Base-by-base conservation (phyloP, 37 sponge, comb jelly and placozoan species). In the Ephydatia muelleri region DNA sequence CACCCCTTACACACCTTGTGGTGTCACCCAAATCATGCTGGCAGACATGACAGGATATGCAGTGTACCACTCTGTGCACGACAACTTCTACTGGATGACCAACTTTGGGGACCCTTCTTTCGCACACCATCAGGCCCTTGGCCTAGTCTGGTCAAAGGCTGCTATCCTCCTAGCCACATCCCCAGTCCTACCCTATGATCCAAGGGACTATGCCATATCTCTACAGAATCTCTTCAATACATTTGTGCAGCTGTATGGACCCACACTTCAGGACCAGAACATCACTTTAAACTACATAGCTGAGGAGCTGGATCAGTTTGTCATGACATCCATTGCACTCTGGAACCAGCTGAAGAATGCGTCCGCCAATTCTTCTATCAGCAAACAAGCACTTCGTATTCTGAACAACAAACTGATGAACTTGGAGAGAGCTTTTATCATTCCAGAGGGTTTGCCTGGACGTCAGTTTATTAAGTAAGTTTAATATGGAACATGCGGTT, bases 381-480 rank as follows among this genome's bases (percentile, higher is more conserved):
- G 43, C 6, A 6, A 43, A 43, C 3, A 43, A 43, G 47, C 43
- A 43, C 43, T 90, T 47, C 47, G 98, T 32, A 88, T 92, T n/a
- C 48, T 97, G 65, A 97, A 93, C 72, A 84, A 88, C 64, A 87
- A 97, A 65, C 78, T 95, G 68, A 81, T 93, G 89, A 70, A 85
- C 22, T 29, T 97, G 27, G 98, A 97, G 87, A 87, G 96, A 76
- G 89, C 93, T 28, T 97, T 97, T 81, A 88, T 97, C 34, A 68
- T 86, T 25, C 90, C 95, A 19, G 89, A 88, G 38, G 98, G 96
- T 14, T 78, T 97, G 14, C 98, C 98, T 16, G 87, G 84, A 40
- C 82, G 96, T 83, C 91, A 3, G 6, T 43, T 79, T 77, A 88
- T 70, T 84, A 94, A 90, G 86, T 85, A 13, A 79, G 72, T 3